Conservation (phyloP, 1,140 invertebrate species). For the Zaprionus davidi region DNA sequence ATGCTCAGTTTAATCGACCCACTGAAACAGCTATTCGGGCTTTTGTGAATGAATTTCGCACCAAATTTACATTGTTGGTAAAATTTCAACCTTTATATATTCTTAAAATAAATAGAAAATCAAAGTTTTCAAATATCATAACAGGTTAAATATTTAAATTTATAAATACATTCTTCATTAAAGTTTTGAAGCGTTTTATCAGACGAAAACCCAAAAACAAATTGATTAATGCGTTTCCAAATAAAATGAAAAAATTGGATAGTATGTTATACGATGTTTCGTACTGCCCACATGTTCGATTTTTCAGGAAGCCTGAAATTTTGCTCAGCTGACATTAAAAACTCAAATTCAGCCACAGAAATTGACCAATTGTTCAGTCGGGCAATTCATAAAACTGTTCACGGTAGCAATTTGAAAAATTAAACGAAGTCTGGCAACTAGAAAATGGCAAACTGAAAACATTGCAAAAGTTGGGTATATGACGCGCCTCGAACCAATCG, state of each 20-base stretch:
- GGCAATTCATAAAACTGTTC: constrained; percentile 72
- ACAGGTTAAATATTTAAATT: not conserved
- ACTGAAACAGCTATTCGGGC: no score
- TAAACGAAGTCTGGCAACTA: not conserved
- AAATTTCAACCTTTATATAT: no score
- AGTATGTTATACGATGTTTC: constrained; percentile 4
- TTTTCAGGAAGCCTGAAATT: constrained; percentile 31
- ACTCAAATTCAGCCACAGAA: constrained; percentile 50
- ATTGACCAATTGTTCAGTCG: constrained; percentile 37
- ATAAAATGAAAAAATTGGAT: not conserved
- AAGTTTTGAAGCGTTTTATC: not conserved
- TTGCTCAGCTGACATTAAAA: constrained; percentile 51
- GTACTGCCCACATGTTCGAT: constrained; percentile 33
- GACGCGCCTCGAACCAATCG: constrained; percentile 64
- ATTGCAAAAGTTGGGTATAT: constrained; percentile 45
- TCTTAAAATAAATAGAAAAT: no score
- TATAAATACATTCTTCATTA: not conserved
- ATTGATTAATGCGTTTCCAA: not conserved
- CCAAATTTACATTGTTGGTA: no score
- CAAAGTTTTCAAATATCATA: not conserved
- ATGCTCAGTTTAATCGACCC: no score
- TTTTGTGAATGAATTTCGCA: no score
- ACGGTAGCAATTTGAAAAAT: constrained; percentile 46
- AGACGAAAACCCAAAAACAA: not conserved
- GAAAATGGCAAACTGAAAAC: constrained; percentile 13